A percentile compares a stretch with the other conserved stretches of the same genome.
Conservation (phyloP, 35 echinoderm and acorn worm genomes). For the Nesometra sesokonis region DNA sequence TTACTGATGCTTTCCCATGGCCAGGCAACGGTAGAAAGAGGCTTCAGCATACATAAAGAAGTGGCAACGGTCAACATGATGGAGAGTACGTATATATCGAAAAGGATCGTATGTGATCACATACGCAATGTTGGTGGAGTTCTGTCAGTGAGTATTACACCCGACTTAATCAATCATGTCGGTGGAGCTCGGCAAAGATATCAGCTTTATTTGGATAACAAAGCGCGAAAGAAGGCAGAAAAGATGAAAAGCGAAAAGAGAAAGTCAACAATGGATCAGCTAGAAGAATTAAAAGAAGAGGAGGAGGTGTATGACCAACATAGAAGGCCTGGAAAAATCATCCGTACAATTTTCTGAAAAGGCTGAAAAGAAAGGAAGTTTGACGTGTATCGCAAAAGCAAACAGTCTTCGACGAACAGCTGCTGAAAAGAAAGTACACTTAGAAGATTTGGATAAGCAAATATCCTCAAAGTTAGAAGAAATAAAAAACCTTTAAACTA, state of each 20-base stretch:
- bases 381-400: neutral
- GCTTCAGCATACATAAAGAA: conserved; percentile 3
- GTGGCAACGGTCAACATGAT: neutral
- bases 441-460: too few species aligned
- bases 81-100: neutral
- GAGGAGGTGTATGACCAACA: neutral
- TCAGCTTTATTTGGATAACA: neutral
- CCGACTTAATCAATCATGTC: neutral
- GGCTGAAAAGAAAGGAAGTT: neutral
- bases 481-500: too few species aligned
- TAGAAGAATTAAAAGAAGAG: neutral
- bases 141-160: neutral
- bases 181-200: neutral
- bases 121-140: neutral
- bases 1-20: conserved; percentile 17
- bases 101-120: neutral
- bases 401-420: neutral
- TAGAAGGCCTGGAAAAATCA: neutral
- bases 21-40: conserved; percentile 15
- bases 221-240: neutral
- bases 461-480: too few species aligned
- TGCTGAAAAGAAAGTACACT: neutral
- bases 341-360: neutral
- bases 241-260: neutral
- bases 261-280: neutral